Evolutionary conservation across 2,113 vertebrate genomes (phyloP).

Genomic region (Holacanthus passer): DNA sequence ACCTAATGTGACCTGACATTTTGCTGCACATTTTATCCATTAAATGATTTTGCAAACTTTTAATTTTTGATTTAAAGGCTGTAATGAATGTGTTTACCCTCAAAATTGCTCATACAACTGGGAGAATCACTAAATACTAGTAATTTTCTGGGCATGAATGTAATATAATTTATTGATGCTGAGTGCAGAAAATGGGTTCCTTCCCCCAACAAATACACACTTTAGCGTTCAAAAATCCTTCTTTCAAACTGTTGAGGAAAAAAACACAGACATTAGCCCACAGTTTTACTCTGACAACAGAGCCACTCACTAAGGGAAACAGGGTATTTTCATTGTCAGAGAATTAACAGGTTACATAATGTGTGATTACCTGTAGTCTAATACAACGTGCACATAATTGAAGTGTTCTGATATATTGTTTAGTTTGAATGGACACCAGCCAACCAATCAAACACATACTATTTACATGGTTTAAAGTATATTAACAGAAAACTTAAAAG

Average conservation of each 20-base stretch:
- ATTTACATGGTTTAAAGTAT: neutral
- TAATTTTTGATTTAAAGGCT: neutral
- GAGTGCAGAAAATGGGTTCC: neutral
- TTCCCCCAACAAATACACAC: neutral
- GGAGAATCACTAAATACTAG: conserved; percentile 4
- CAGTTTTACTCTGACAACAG: neutral
- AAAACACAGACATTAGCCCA: neutral
- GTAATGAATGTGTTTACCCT: conserved; percentile 4
- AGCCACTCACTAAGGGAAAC: neutral
- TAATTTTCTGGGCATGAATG: conserved; percentile 3
- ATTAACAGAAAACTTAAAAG: neutral
- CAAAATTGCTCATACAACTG: neutral
- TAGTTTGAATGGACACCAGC: neutral
- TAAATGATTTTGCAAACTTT: conserved; percentile 1
- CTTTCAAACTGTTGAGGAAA: neutral
- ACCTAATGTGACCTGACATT: neutral
- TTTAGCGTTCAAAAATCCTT: neutral
- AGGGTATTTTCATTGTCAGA: neutral
- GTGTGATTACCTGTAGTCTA: conserved; percentile 4
- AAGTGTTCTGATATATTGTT: neutral
- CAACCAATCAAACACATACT: neutral
- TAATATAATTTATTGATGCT: conserved; percentile 16
- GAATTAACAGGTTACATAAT: neutral
- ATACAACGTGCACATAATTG: neutral
- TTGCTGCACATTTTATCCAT: neutral